Evolutionary conservation across 2,888 invertebrate species (phyloP).

Genomic region (Deladenus siricidicola): DNA sequence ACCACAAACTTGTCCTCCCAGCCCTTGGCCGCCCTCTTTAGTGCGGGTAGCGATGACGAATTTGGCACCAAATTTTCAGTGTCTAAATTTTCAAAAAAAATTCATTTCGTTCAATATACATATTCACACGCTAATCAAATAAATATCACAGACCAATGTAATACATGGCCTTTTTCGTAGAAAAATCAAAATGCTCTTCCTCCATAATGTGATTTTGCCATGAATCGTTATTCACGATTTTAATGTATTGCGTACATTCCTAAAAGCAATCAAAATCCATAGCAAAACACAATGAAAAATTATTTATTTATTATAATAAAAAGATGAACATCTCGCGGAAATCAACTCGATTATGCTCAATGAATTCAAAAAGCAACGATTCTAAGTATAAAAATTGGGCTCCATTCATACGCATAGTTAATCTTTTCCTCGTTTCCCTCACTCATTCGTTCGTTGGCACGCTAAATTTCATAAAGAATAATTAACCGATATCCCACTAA

Average conservation of each 20-base stretch:
- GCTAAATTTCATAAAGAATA: no score
- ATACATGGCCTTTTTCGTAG: slow-evolving; percentile 1
- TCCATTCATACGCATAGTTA: no score
- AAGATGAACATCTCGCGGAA: no score
- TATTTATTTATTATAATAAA: no score
- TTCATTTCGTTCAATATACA: neutral
- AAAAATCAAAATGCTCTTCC: slow-evolving; percentile 7
- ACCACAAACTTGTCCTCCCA: slow-evolving; percentile 9
- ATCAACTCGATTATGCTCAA: no score
- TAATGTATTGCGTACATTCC: slow-evolving; percentile 14
- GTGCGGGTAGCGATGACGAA: neutral
- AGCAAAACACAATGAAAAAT: no score
- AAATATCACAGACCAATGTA: neutral
- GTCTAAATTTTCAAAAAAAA: slow-evolving; percentile 4
- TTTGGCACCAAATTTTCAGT: neutral
- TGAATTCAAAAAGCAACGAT: no score
- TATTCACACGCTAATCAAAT: neutral
- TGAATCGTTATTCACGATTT: neutral
- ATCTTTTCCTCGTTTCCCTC: no score
- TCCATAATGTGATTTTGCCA: slow-evolving; percentile 13
- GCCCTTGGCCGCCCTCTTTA: neutral
- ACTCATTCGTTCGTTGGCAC: no score
- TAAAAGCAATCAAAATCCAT: neutral
- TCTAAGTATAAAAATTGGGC: no score
- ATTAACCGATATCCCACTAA: neutral